Conservation (phyloP, 2,113 vertebrate species). For the Salvelinus sp. region DNA sequence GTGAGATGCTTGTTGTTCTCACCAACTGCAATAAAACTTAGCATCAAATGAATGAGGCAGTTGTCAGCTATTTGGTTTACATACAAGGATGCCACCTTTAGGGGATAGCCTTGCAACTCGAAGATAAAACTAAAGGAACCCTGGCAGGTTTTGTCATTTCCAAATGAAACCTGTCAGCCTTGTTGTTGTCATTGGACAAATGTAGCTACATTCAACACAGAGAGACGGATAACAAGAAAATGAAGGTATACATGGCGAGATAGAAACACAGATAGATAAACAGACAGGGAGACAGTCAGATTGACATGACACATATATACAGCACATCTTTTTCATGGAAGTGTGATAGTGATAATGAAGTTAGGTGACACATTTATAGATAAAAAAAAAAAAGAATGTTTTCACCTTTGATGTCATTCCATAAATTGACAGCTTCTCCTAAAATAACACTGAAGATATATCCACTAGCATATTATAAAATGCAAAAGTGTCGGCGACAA, state of each 20-base stretch:
- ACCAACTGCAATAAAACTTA: constrained; percentile 59
- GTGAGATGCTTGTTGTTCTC: constrained; percentile 42
- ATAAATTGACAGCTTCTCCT: constrained; percentile 25
- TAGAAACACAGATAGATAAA: neutral
- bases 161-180: constrained; percentile 41
- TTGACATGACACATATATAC: constrained; percentile 34
- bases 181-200: constrained; percentile 38
- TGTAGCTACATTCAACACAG: constrained; percentile 59
- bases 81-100: constrained; percentile 47
- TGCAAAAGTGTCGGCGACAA: neutral
- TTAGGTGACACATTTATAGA: neutral
- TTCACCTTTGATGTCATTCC: constrained; percentile 40
- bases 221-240: constrained; percentile 28
- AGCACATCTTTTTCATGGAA: constrained; percentile 27
- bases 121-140: constrained; percentile 44
- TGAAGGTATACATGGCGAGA: neutral
- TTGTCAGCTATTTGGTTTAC: constrained; percentile 69
- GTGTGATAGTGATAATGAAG: constrained; percentile 54
- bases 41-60: constrained; percentile 64
- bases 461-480: neutral
- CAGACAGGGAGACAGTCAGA: too few relatives aligned
- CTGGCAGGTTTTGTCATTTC: constrained; percentile 58
- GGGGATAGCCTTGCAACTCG: constrained; percentile 53
- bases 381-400: constrained; percentile 11
- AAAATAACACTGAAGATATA: constrained; percentile 26